Percentiles rank a stretch among this genome's conserved stretches.
Evolutionary conservation across 2,888 invertebrate genomes (phyloP).

Genomic region (Endotricha flammealis): DNA sequence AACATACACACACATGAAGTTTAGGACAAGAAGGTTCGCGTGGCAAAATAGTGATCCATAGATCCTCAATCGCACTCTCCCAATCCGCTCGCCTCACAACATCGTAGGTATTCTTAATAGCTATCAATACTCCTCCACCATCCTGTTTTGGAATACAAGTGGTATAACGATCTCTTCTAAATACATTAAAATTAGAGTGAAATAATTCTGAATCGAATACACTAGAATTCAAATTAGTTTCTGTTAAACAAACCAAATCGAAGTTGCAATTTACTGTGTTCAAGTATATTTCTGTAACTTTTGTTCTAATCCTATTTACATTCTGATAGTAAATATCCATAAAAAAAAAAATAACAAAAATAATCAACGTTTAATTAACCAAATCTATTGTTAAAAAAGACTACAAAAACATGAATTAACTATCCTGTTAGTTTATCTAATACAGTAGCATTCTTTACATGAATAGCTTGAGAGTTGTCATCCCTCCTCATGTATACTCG

Average conservation of each 20-base stretch:
- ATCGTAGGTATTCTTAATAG: slow-evolving; percentile 12
- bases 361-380: too few relatives aligned
- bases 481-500: too few relatives aligned
- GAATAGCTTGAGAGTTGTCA: too few relatives aligned
- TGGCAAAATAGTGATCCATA: slow-evolving; percentile 16
- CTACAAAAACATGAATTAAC: too few relatives aligned
- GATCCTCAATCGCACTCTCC: slow-evolving; percentile 18
- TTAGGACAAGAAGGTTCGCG: background rate
- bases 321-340: too few relatives aligned
- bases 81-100: slow-evolving; percentile 14
- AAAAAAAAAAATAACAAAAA: too few relatives aligned
- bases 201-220: background rate
- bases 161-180: background rate
- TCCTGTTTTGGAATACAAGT: background rate
- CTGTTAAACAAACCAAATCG: too few relatives aligned
- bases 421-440: too few relatives aligned
- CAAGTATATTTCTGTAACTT: slow-evolving; percentile 1
- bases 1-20: slow-evolving; percentile 16
- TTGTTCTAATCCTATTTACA: slow-evolving; percentile 29
- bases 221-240: background rate
- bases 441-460: too few relatives aligned
- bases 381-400: too few relatives aligned
- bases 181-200: slow-evolving; percentile 1
- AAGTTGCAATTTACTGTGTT: background rate
- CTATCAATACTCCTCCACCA: slow-evolving; percentile 15